Conservation (phyloP, 2,888 invertebrate genomes). For the Xestia xanthographa region DNA sequence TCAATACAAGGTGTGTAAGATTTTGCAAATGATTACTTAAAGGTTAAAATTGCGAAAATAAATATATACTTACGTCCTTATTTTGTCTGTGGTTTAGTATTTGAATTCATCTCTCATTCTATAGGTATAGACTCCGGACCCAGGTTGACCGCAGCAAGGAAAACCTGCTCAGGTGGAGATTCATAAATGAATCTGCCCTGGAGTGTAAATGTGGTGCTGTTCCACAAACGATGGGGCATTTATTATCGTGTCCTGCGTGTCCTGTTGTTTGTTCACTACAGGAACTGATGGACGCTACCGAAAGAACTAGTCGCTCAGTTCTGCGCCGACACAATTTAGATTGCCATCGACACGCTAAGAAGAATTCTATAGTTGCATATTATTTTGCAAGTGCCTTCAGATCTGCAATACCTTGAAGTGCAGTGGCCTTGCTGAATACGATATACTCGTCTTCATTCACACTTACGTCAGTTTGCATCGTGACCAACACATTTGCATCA, state of each 20-base stretch:
- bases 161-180: too few relatives aligned
- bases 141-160: too few relatives aligned
- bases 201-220: too few relatives aligned
- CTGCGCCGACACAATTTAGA: too few relatives aligned
- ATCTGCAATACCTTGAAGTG: slow-evolving; percentile 17
- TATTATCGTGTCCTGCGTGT: too few relatives aligned
- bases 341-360: too few relatives aligned
- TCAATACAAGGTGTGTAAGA: slow-evolving; percentile 10
- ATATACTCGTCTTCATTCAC: slow-evolving; percentile 27
- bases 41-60: slow-evolving; percentile 10
- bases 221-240: too few relatives aligned
- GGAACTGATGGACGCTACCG: too few relatives aligned
- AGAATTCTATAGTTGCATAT: slow-evolving; percentile 7
- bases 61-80: not conserved
- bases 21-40: slow-evolving; percentile 1
- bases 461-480: slow-evolving; percentile 27
- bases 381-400: slow-evolving; percentile 22
- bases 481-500: slow-evolving; percentile 20
- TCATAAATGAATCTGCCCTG: too few relatives aligned
- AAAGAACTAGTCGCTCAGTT: too few relatives aligned
- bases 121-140: too few relatives aligned
- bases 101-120: slow-evolving; percentile 10
- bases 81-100: not conserved
- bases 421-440: slow-evolving; percentile 23
- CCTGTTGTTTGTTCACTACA: too few relatives aligned